Base-by-base conservation (phyloP, 2,888 invertebrate species). In the Coleophora flavipennella region DNA sequence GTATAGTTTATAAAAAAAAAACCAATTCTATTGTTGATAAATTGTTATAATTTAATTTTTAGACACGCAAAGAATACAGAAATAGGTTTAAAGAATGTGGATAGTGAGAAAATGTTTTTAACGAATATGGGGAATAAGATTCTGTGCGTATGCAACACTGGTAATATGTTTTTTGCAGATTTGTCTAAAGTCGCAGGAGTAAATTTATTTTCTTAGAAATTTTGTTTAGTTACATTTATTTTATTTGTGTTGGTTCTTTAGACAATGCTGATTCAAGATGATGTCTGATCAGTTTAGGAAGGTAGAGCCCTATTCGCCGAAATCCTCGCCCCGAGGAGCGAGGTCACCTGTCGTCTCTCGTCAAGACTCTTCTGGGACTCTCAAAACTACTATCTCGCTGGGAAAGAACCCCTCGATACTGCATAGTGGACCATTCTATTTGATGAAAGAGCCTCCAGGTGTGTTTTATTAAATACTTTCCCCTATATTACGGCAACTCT, bases 341-440 rank as follows among this genome's bases (percentile, higher is more conserved):
- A 91, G 96, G 73, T 96, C 96, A 67, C 97, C 97, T 62, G 96
- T 96, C 62, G 96, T 97, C 66, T 95, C 96, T 55, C 90, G 97
- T 52, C 96, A 97, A 81, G 97, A 98, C 86, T 96, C 97, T 46
- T 96, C 97, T 55, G 98, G 97, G 64, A 98, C 97, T 50, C 88
- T 98, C 55, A 97, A 97, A 87, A 97, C 97, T 57, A 98, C 97
- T 56, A 98, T 98, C 86, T 95, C 96, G 49, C 86, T 98, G 53
- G 97, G 97, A 56, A 97, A 97, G 83, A 97, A 96, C 73, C 97
- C 98, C 42, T 94, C 97, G 43, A 97, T 98, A 60, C 95, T 97
- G 79, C 96, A 96, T 77, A 95, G 95, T 85, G 97, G 97, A 64
- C 97, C 97, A 61, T 98, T 98, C 85, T 98, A 98, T 87, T 92